phyloP scores from a whole-genome alignment of 2,888 invertebrate genomes.

The Eupithecia tripunctaria region DNA sequence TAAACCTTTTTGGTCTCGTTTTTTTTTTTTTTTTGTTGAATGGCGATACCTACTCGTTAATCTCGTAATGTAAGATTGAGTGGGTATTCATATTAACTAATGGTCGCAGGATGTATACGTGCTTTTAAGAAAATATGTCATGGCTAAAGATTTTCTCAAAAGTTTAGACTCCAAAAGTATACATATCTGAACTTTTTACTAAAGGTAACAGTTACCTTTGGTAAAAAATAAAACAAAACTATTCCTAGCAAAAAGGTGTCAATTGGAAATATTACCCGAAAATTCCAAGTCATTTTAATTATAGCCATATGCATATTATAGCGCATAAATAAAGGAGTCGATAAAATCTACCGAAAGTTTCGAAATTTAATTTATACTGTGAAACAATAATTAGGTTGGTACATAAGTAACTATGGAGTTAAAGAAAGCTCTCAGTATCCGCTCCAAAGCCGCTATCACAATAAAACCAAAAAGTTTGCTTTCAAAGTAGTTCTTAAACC shows the following conservation, averaged over 20 bases:
- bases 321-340: too few relatives aligned
- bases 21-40: conserved; percentile 23
- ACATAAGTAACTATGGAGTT: background rate
- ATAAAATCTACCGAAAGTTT: background rate
- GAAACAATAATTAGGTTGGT: background rate
- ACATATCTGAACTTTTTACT: too few relatives aligned
- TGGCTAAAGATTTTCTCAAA: background rate
- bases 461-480: background rate
- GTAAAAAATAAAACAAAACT: background rate
- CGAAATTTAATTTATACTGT: background rate
- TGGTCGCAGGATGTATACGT: background rate
- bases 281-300: background rate
- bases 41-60: background rate
- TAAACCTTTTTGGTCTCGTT: conserved; percentile 20
- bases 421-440: background rate
- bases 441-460: conserved; percentile 3
- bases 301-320: background rate
- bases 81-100: background rate
- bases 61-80: background rate
- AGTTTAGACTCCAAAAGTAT: too few relatives aligned
- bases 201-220: too few relatives aligned
- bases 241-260: background rate
- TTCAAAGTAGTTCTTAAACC: conserved; percentile 20
- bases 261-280: background rate
- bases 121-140: background rate